phyloP scores from a whole-genome alignment of 2,888 invertebrate genomes.

The Tubulanus polymorphus region DNA sequence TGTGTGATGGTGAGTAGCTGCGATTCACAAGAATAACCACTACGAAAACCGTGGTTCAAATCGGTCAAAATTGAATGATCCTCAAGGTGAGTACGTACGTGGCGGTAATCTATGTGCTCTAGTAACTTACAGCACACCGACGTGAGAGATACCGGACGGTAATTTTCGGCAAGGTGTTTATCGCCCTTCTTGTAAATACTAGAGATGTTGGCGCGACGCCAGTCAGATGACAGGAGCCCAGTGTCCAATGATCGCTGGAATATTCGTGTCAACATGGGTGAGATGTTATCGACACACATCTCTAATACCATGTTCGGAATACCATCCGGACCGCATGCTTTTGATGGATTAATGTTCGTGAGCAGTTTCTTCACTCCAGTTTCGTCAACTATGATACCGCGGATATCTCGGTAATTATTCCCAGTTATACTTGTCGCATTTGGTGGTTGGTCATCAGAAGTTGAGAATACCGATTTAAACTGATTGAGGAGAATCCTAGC shows the following conservation, averaged over 20 bases:
- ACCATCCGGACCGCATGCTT: background rate
- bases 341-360: background rate
- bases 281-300: background rate
- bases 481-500: slow-evolving; percentile 16
- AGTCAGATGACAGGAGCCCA: background rate
- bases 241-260: background rate
- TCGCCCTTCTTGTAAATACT: too few relatives aligned
- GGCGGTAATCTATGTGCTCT: too few relatives aligned
- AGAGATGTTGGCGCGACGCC: background rate
- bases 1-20: too few relatives aligned
- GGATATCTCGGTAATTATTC: too few relatives aligned
- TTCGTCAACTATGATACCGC: too few relatives aligned
- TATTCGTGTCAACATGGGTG: background rate
- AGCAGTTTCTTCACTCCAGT: background rate
- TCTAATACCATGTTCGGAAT: background rate
- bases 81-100: too few relatives aligned
- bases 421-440: too few relatives aligned
- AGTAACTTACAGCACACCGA: background rate
- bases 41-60: background rate
- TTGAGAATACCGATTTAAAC: slow-evolving; percentile 19
- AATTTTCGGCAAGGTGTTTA: background rate
- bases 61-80: background rate
- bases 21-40: background rate
- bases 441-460: too few relatives aligned
- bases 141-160: too few relatives aligned